Evolutionary conservation across 1,140 invertebrate species (phyloP), one percentile per base, ranked within the genome.

Genomic region (Drosophila sucinea): DNA sequence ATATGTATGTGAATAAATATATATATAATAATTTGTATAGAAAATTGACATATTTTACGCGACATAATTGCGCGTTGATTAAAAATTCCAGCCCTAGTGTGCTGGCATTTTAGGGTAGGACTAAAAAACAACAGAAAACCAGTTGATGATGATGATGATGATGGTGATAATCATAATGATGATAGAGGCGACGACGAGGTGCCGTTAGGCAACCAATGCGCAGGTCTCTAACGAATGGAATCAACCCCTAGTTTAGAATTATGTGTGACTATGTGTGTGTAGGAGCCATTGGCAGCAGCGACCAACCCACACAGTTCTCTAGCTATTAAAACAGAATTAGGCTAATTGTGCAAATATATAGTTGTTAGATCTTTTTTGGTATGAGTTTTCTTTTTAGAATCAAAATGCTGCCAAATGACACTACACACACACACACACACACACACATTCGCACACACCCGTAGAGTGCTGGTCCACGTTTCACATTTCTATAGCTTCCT

Each of bases 11-110:
- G 17, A 17, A 17, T 17, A 17, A 17, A 11, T 40, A 40, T 10
- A 17, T 51, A 47, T 7, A 51, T 27, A 2, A 51, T 51, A 51
- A 51, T 51, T 51, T 51, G 44, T 51, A 17, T 17, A 51, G 6
- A 27, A 51, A 51, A 51, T 51, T 51, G 44, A 51, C 8, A 51
- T 51, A 51, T 51, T 51, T 51, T 51, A 27, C 5, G 44, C 44
- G 23, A 51, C 82, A 85, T 85, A 82, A 81, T 81, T 85, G 82
- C 79, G 83, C 82, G 77, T 85, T 86, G 79, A 86, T 86, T 86
- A 86, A 87, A 86, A 87, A 82, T 86, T 86, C 82, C 82, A 72
- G 25, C 7, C 7, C 25, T 8, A 51, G 23, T 51, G 44, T 51
- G 2, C n/a, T 3, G 44, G 23, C 44, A 27, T 27, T 85, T 85